Percentiles rank a stretch among this genome's conserved stretches.
Evolutionary conservation across 2,888 invertebrate species (phyloP).

Genomic region (Encarsia formosa): DNA sequence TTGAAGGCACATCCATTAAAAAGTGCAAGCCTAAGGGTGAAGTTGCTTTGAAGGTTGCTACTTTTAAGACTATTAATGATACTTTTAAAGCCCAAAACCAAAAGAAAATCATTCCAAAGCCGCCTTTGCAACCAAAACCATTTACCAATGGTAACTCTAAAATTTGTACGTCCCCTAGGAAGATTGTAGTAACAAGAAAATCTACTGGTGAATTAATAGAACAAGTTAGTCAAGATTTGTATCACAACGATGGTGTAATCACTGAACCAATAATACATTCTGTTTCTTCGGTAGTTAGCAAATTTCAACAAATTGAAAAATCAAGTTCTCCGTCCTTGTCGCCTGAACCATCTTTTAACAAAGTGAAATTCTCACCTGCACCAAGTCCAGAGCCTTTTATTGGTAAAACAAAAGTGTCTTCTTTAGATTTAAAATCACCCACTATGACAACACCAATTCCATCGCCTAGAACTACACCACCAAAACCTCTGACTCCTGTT

Average conservation of each 20-base stretch:
- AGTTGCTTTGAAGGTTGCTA: conserved; percentile 63
- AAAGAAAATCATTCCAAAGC: conserved; percentile 53
- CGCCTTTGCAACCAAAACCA: conserved; percentile 54
- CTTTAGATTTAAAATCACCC: conserved; percentile 42
- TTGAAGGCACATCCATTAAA: conserved; percentile 60
- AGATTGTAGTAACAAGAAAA: conserved; percentile 34
- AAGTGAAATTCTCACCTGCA: conserved; percentile 43
- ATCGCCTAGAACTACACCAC: conserved; percentile 41
- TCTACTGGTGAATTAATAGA: conserved; percentile 41
- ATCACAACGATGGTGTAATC: conserved; percentile 42
- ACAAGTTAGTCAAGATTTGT: conserved; percentile 32
- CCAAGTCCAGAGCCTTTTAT: conserved; percentile 43
- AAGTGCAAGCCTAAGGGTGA: conserved; percentile 53
- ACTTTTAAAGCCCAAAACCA: conserved; percentile 52
- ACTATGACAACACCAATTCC: conserved; percentile 37
- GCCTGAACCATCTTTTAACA: conserved; percentile 41
- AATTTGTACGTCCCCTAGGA: conserved; percentile 45
- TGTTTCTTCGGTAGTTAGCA: conserved; percentile 49
- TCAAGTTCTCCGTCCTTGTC: conserved; percentile 42
- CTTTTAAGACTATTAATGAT: conserved; percentile 61
- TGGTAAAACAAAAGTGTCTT: conserved; percentile 31
- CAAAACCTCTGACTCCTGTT: conserved; percentile 33
- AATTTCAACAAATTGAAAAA: conserved; percentile 47
- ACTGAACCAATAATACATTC: conserved; percentile 45
- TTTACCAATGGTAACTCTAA: conserved; percentile 42